These are phyloP conservation scores for Leptinotarsa undecemlineata DNA, from an alignment of 1,140 invertebrate species.

Conservation along the genomic window DNA sequence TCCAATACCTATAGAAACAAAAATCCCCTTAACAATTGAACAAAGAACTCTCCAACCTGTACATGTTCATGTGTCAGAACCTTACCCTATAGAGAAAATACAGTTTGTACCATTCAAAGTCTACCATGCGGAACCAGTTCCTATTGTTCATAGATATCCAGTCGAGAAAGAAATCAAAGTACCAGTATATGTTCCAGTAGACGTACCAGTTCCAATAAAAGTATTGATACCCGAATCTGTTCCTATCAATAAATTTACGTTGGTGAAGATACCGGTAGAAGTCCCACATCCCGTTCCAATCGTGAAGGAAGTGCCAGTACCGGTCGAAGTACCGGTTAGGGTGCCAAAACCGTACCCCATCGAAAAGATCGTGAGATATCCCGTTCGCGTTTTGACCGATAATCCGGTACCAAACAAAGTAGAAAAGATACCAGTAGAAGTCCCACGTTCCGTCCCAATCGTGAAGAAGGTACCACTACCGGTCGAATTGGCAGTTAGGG, in stretches of 20 bases:
- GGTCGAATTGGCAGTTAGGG: not conserved
- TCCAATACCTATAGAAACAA: conserved; percentile 45
- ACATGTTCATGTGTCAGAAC: conserved; percentile 58
- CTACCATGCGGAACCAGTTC: conserved; percentile 64
- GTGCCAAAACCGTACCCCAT: not conserved
- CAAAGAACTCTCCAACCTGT: conserved; percentile 58
- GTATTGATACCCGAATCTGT: conserved; percentile 61
- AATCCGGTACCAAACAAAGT: too few species aligned
- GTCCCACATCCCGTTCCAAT: not conserved
- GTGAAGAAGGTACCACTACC: not conserved
- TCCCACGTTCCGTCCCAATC: not conserved
- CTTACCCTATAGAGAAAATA: conserved; percentile 61
- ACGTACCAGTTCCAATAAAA: conserved; percentile 61
- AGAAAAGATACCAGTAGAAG: not conserved
- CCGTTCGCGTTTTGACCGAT: too few species aligned
- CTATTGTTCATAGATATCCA: conserved; percentile 58
- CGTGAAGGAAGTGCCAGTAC: not conserved
- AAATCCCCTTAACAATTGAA: conserved; percentile 44
- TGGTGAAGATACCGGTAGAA: not conserved
- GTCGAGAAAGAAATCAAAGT: conserved; percentile 62
- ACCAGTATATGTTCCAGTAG: conserved; percentile 68
- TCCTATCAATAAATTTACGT: conserved; percentile 62
- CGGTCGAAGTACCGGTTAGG: not conserved
- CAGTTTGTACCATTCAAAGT: conserved; percentile 60
- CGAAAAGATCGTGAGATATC: too few species aligned